phyloP scores from a whole-genome alignment of 2,888 invertebrate genomes.

The Xestobium rufovillosum region DNA sequence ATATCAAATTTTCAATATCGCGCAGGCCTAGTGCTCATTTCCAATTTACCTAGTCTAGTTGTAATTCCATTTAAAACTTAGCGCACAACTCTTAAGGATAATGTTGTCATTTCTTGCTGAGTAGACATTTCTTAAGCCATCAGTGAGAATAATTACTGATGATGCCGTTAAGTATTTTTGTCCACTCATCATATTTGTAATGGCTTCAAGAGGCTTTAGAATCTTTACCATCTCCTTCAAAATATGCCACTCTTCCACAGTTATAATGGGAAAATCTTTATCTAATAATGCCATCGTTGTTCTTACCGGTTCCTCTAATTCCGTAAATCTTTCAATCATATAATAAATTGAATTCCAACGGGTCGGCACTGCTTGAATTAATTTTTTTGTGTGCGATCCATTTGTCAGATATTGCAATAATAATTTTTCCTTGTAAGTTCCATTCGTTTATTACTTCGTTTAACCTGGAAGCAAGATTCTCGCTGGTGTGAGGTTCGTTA shows the following conservation, averaged over 20 bases:
- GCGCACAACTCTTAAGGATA: no score
- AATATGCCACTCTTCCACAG: slow-evolving; percentile 19
- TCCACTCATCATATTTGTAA: slow-evolving; percentile 26
- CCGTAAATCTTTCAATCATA: slow-evolving; percentile 21
- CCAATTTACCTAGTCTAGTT: no score
- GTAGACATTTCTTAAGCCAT: slow-evolving; percentile 19
- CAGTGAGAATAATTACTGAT: slow-evolving; percentile 20
- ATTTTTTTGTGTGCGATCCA: slow-evolving; percentile 12
- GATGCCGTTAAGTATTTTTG: slow-evolving; percentile 24
- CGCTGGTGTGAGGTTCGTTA: slow-evolving; percentile 23
- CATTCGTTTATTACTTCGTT: slow-evolving; percentile 21
- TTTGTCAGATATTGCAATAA: slow-evolving; percentile 25
- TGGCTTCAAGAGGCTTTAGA: slow-evolving; percentile 25
- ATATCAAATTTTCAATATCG: no score
- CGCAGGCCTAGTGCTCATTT: no score
- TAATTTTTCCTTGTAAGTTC: slow-evolving; percentile 24
- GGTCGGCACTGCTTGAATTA: slow-evolving; percentile 15
- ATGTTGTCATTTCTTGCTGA: no score
- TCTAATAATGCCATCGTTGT: slow-evolving; percentile 23
- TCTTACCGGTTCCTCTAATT: slow-evolving; percentile 20
- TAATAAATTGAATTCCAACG: slow-evolving; percentile 19
- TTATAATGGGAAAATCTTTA: slow-evolving; percentile 17
- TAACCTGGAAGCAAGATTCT: slow-evolving; percentile 24
- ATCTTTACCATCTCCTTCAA: slow-evolving; percentile 23
- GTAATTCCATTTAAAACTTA: no score